Conservation (phyloP, 2,888 invertebrate genomes). For the Cynaeus angustus region DNA sequence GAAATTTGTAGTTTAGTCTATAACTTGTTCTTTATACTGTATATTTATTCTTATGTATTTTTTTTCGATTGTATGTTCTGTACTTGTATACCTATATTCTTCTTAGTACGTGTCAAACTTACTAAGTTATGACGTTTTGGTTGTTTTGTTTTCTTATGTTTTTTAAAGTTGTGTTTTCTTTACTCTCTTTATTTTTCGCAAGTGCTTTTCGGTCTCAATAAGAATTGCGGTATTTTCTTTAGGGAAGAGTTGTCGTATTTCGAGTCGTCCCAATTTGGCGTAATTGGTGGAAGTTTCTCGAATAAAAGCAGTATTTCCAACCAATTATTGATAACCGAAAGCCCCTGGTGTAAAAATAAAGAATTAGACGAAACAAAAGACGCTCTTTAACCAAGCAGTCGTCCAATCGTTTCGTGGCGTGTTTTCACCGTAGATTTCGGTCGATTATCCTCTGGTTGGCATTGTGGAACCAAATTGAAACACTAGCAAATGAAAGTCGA, state of each 20-base stretch:
- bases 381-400: constrained; percentile 61
- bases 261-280: not conserved
- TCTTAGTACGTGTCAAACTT: no score
- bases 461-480: constrained; percentile 66
- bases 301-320: constrained; percentile 63
- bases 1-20: no score
- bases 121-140: no score
- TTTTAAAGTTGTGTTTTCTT: no score
- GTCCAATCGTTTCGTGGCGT: constrained; percentile 50
- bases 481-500: constrained; percentile 68
- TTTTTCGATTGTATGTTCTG: no score
- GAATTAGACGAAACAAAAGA: constrained; percentile 64
- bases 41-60: no score
- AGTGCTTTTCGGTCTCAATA: no score
- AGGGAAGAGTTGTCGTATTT: not conserved
- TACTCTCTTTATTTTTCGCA: no score
- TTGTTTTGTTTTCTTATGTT: no score
- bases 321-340: constrained; percentile 67
- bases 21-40: no score
- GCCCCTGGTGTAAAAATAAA: constrained; percentile 66
- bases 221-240: no score
- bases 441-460: constrained; percentile 59
- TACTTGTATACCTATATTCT: no score
- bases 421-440: constrained; percentile 33
- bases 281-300: constrained; percentile 42